phyloP scores from a whole-genome alignment of 2,888 invertebrate genomes.

The Ctenicera cuprea region DNA sequence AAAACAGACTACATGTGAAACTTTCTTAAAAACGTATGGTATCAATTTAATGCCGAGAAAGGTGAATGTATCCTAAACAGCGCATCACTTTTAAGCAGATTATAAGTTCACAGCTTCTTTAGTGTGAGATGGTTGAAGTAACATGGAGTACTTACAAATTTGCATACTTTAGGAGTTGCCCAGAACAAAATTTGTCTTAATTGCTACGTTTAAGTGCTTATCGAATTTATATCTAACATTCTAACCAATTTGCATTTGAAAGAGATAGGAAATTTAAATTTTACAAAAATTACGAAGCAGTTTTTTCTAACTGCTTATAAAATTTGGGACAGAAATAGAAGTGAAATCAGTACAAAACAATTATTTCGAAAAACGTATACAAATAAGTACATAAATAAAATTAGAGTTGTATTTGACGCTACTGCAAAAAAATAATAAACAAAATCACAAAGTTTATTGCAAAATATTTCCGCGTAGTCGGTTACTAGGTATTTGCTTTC shows the following conservation, averaged over 20 bases:
- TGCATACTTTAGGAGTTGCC: conserved; percentile 21
- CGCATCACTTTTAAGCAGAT: conserved; percentile 32
- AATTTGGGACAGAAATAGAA: too few species aligned
- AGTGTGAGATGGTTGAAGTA: conserved; percentile 13
- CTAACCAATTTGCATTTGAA: neutral
- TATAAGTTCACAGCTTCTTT: conserved; percentile 35
- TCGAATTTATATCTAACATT: neutral
- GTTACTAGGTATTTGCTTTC: conserved; percentile 38
- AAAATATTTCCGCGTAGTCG: conserved; percentile 28
- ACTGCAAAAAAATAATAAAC: neutral
- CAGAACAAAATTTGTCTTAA: conserved; percentile 3
- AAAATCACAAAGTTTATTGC: conserved; percentile 6
- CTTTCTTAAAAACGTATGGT: too few species aligned
- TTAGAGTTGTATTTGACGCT: too few species aligned
- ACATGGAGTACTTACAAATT: conserved; percentile 9
- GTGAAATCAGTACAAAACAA: too few species aligned
- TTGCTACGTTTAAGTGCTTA: conserved; percentile 25
- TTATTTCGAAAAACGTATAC: too few species aligned
- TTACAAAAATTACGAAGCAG: too few species aligned
- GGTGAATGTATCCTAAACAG: conserved; percentile 34
- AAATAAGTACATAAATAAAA: too few species aligned
- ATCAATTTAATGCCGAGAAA: neutral
- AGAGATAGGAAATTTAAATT: neutral
- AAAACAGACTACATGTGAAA: neutral
- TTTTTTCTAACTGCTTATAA: too few species aligned